Base-by-base conservation (phyloP, 2,888 invertebrate species). In the Chloromyia formosa region DNA sequence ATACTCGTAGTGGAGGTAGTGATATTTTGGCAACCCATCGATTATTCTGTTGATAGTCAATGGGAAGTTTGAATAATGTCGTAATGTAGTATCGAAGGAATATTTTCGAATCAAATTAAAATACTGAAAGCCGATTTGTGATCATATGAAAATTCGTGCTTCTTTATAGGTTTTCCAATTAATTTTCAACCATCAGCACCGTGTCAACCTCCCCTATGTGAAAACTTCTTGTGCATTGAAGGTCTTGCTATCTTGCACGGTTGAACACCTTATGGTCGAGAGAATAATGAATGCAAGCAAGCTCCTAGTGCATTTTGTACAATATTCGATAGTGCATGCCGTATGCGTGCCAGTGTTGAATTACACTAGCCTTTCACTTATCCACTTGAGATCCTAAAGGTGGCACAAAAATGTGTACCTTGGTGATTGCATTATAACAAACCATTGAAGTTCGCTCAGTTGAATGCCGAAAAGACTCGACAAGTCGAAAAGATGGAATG, bases 381-480 rank as follows among this genome's bases (percentile, higher is more conserved):
- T 66, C 49, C 42, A 22, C 49, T 45, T 20, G 66, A 66, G 45
- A 45, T 66, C 18, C 66, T 20, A 66, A 66, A 66, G 66, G 66
- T 66, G 66, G 66, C 66, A 14, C 20, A 66, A 66, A 49, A 66
- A 66, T 66, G 35, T 66, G 66, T 66, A 66, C 66, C 62, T 60
- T 45, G 66, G n/a, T 49, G 66, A 49, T 66, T 66, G 66, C 62
- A 62, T 62, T 62, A 62, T 62, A 62, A 62, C 62, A 62, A 60
- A 40, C 62, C 66, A 49, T 66, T 66, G 22, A 66, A 45, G 10
- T 49, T 18, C 66, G 1, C 10, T 49, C 10, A 49, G 7, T 66
- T 5, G 12, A 66, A 27, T 23, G 14, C 61, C 12, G 12, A 42
- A 66, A 22, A 23, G 49, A 27, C 12, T 35, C n/a, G 22, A 10